These are phyloP conservation scores for Rhea pennata DNA, from an alignment of 2,113 vertebrate species.

Conservation along the genomic window DNA sequence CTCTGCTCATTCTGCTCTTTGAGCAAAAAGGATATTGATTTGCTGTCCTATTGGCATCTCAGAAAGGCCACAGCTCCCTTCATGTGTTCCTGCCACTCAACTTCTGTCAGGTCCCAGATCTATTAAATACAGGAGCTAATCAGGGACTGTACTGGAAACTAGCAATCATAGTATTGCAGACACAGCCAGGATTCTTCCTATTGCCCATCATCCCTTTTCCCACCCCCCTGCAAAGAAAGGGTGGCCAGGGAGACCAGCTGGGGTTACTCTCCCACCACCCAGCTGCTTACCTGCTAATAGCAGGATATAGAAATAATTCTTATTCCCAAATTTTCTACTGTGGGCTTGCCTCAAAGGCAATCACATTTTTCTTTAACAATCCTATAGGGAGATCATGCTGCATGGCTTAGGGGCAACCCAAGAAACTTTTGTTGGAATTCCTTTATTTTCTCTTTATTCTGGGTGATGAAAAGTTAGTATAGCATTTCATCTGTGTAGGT, in stretches of 20 bases:
- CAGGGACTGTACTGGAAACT: neutral
- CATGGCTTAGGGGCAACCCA: neutral
- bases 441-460: neutral
- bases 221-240: fast-evolving
- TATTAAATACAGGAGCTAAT: neutral
- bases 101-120: neutral
- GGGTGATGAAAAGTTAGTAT: neutral
- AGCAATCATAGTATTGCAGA: no score
- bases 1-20: neutral
- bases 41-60: neutral
- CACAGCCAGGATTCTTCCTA: neutral
- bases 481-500: neutral
- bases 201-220: fast-evolving
- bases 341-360: neutral
- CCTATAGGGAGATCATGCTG: neutral
- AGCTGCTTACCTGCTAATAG: fast-evolving
- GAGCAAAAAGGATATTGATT: neutral
- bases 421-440: neutral
- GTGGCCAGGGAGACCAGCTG: neutral
- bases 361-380: neutral
- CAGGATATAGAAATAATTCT: neutral
- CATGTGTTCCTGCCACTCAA: neutral
- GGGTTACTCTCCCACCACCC: fast-evolving
- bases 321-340: fast-evolving
- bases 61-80: neutral